Conservation (phyloP, 2,888 invertebrate species). For the Orchesellides sinensis region DNA sequence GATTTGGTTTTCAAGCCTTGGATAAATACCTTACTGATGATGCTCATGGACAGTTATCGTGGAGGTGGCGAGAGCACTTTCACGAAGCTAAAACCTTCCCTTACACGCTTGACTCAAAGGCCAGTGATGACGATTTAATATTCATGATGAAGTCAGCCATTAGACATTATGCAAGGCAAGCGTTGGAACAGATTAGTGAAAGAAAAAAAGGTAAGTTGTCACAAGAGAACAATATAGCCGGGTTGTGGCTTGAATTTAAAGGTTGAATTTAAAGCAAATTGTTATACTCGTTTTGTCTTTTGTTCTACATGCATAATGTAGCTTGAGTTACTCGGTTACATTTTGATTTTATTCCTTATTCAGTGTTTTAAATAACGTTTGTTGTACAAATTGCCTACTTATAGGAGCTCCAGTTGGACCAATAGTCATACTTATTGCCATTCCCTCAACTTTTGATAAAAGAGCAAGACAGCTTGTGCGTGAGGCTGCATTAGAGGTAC, state of each 20-base stretch:
- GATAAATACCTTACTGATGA: constrained; percentile 70
- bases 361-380: no score
- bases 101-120: constrained; percentile 71
- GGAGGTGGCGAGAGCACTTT: constrained; percentile 71
- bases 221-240: constrained; percentile 10
- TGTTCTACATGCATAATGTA: not conserved
- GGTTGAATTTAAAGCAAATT: not conserved
- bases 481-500: constrained; percentile 74
- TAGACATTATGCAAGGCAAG: constrained; percentile 68
- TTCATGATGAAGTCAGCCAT: constrained; percentile 70
- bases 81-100: constrained; percentile 69
- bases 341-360: not conserved
- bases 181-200: constrained; percentile 67
- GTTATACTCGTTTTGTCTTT: not conserved
- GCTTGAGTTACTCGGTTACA: not conserved
- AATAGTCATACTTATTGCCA: constrained; percentile 65
- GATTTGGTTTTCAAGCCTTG: constrained; percentile 71
- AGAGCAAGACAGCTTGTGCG: constrained; percentile 72
- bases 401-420: constrained; percentile 60
- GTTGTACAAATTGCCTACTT: not conserved
- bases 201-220: constrained; percentile 57
- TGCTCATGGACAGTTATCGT: constrained; percentile 66
- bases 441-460: constrained; percentile 69
- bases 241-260: constrained; percentile 25
- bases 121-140: constrained; percentile 69